Base-by-base conservation (phyloP, 2,113 vertebrate genomes). In the Syngnathoides biaculeatus region DNA sequence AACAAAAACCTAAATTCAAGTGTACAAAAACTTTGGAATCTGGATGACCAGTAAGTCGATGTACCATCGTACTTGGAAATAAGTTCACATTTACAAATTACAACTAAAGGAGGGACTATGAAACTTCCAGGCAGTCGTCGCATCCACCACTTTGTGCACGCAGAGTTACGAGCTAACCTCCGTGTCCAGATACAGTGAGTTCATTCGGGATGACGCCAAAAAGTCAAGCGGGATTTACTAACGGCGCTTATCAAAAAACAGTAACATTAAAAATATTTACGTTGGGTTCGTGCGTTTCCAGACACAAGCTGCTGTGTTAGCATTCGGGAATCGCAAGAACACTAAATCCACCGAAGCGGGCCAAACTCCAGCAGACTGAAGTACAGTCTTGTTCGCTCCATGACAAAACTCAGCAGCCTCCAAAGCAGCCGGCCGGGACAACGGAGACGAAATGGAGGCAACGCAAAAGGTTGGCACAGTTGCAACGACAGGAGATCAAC, bases 341-440 rank as follows among this genome's bases (percentile, higher is more conserved):
- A 64, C 56, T 73, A 70, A 77, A 65, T 62, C 35, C 73, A 15
- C 47, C 62, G 19, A 35, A 13, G 42, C 60, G 69, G 72, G 83
- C 79, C 69, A 55, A 75, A 42, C 24, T 77, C 67, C 79, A 81
- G 78, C 26, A 65, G 58, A 74, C 50, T n/a, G 48, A 79, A 83
- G 57, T 48, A 68, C 74, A 55, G 69, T 74, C 72, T 75, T 72
- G 71, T 74, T 74, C 9, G 8, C 47, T 17, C 60, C 52, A 59
- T 67, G 65, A 79, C 52, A 20, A 56, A 56, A 53, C 55, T 71
- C 38, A 73, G 67, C 62, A 15, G n/a, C 30, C 27, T 73, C 48
- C 64, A 75, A 69, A 60, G 69, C 64, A 53, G 53, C 59, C 64
- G 20, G 56, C 10, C 15, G 8, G 20, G n/a, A 52, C 20, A 57